Conservation (phyloP, 2,797 vertebrate species). For the Crocidura indochinensis region DNA sequence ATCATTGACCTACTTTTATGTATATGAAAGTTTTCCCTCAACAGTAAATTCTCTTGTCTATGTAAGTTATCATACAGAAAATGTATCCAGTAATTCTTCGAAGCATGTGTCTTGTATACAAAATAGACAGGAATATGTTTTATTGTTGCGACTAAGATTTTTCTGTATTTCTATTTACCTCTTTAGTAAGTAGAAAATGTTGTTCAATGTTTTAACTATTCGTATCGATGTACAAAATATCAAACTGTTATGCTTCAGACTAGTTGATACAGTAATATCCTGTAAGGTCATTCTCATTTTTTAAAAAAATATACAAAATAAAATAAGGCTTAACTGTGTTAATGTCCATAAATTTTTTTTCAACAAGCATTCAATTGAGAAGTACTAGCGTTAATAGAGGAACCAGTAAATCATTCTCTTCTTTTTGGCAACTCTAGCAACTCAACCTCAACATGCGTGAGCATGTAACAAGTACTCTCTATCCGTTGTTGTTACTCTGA, state of each 20-base stretch:
- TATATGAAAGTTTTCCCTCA: slow-evolving; percentile 11
- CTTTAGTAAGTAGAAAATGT: too few relatives aligned
- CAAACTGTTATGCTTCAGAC: not conserved
- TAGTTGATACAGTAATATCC: not conserved
- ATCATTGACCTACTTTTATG: not conserved
- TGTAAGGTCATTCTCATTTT: slow-evolving; percentile 41
- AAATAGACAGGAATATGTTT: not conserved
- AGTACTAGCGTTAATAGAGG: not conserved
- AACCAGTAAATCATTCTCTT: slow-evolving; percentile 73
- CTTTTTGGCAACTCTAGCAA: slow-evolving; percentile 67
- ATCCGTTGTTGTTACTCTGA: slow-evolving; percentile 69
- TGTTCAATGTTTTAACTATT: not conserved
- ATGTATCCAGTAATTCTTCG: not conserved
- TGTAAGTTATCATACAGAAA: not conserved
- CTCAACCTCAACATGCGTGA: slow-evolving; percentile 62
- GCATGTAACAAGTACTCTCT: slow-evolving; percentile 64
- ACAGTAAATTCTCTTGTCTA: not conserved
- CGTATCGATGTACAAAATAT: not conserved
- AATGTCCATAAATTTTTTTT: slow-evolving; percentile 25
- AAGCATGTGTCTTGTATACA: not conserved
- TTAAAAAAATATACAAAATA: slow-evolving; percentile 12
- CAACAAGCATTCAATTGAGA: slow-evolving; percentile 26
- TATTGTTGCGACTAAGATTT: not conserved
- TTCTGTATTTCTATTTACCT: not conserved
- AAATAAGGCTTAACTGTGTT: slow-evolving; percentile 40